These are phyloP conservation scores for Palythoa grandiflora DNA, from an alignment of 92 coral and sea anemone genomes.

Conservation along the genomic window DNA sequence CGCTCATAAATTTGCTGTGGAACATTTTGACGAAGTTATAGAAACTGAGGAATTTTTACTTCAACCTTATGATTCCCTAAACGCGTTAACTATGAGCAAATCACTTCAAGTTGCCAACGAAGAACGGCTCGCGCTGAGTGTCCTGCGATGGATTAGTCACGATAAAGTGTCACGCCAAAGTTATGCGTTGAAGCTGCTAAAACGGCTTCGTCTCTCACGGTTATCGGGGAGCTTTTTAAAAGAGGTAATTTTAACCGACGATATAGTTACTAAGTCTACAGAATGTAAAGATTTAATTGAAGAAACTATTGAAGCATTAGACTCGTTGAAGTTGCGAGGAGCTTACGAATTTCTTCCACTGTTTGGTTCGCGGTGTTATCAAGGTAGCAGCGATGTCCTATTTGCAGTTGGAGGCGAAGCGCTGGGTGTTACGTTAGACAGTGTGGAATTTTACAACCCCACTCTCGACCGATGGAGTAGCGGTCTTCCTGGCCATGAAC, in stretches of 20 bases:
- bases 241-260: constrained; percentile 49
- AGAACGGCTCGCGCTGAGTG: constrained; percentile 62
- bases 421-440: constrained; percentile 67
- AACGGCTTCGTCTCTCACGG: constrained; percentile 59
- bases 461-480: constrained; percentile 59
- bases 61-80: constrained; percentile 78
- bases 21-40: constrained; percentile 70
- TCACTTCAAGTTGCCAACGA: constrained; percentile 67
- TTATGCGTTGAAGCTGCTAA: constrained; percentile 54
- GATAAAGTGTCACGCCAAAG: constrained; percentile 46
- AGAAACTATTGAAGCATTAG: constrained; percentile 69
- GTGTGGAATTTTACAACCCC: constrained; percentile 67
- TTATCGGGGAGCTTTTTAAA: constrained; percentile 48
- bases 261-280: constrained; percentile 45
- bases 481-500: constrained; percentile 45
- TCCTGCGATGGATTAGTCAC: constrained; percentile 69
- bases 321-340: constrained; percentile 59
- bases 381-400: constrained; percentile 62
- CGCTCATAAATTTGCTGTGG: constrained; percentile 69
- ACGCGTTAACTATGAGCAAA: constrained; percentile 57
- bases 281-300: constrained; percentile 65
- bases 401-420: constrained; percentile 88
- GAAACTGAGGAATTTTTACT: constrained; percentile 78
- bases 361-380: constrained; percentile 53
- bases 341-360: constrained; percentile 73